Evolutionary conservation across 2,113 vertebrate genomes (phyloP).

Genomic region (Ailuropoda melanoleuca): DNA sequence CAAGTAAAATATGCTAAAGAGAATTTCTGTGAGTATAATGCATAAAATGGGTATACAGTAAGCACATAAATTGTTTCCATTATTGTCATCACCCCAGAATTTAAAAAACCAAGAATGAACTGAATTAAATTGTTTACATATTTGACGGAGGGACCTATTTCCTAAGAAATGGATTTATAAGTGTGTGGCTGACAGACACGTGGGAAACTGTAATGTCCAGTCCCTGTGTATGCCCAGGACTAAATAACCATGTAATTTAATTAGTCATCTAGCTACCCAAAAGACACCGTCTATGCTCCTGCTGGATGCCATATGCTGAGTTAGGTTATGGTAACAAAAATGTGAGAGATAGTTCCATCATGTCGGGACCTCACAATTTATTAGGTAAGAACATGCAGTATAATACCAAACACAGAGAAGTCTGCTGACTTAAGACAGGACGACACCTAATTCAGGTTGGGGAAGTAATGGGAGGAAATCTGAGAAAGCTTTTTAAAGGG

Average conservation of each 20-base stretch:
- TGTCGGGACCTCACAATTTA: background rate
- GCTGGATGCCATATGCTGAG: background rate
- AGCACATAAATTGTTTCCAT: background rate
- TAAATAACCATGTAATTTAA: background rate
- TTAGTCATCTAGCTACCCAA: background rate
- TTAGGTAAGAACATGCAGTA: background rate
- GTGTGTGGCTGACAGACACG: background rate
- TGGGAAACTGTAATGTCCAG: background rate
- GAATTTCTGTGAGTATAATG: background rate
- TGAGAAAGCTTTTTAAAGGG: background rate
- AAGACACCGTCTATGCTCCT: background rate
- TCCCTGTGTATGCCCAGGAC: background rate
- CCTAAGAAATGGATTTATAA: background rate
- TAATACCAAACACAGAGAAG: background rate
- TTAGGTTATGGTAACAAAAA: background rate
- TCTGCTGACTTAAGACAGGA: background rate
- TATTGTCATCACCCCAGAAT: background rate
- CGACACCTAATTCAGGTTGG: background rate
- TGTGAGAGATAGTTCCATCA: background rate
- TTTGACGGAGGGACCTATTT: background rate
- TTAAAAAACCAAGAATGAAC: background rate
- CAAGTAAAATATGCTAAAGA: background rate
- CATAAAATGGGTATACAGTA: background rate
- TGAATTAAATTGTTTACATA: background rate
- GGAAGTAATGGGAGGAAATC: background rate